A percentile compares a stretch with the other conserved stretches of the same genome.
phyloP scores from a whole-genome alignment of 2,888 invertebrate genomes.

The Argyresthia albistria region DNA sequence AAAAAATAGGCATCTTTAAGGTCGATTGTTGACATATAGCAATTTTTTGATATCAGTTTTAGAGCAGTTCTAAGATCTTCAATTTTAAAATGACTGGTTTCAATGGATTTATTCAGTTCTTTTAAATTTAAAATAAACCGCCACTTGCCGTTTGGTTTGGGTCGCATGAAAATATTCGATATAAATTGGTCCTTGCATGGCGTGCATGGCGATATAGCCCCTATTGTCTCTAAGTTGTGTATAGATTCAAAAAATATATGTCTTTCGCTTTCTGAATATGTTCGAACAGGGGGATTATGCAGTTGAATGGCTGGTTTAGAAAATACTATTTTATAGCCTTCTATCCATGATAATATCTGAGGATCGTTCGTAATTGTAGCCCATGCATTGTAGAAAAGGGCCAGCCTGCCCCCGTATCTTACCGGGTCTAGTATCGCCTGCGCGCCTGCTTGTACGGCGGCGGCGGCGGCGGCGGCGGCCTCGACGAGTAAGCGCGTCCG shows the following conservation, averaged over 20 bases:
- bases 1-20: constrained; percentile 7
- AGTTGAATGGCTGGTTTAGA: neutral
- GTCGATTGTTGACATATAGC: constrained; percentile 4
- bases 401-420: constrained; percentile 9
- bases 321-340: constrained; percentile 5
- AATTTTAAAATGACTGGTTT: constrained; percentile 6
- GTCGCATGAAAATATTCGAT: constrained; percentile 6
- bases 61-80: constrained; percentile 6
- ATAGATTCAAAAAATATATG: constrained; percentile 6
- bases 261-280: neutral
- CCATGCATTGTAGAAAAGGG: constrained; percentile 10
- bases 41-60: constrained; percentile 4
- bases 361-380: constrained; percentile 10
- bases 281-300: neutral
- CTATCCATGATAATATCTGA: constrained; percentile 10
- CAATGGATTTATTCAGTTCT: constrained; percentile 5
- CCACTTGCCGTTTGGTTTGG: constrained; percentile 5
- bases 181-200: constrained; percentile 7
- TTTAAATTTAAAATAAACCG: constrained; percentile 9
- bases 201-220: constrained; percentile 3
- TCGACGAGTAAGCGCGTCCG: too few relatives aligned
- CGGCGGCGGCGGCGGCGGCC: too few relatives aligned
- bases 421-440: constrained; percentile 5
- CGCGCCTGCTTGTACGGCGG: neutral
- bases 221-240: neutral